phyloP scores from a whole-genome alignment of 2,113 vertebrate genomes.

The Solea senegalensis region DNA sequence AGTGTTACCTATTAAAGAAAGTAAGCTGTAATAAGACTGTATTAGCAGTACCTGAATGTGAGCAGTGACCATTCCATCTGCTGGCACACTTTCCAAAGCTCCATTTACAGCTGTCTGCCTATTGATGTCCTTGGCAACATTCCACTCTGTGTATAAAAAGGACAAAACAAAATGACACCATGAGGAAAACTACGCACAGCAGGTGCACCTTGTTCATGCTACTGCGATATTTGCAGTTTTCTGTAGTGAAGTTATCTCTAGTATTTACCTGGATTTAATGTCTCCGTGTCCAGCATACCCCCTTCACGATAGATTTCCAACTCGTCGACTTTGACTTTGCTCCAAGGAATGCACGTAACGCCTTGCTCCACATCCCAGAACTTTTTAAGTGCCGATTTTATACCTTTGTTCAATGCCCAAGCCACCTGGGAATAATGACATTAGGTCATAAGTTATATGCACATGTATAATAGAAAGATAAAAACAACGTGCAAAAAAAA shows the following conservation, averaged over 20 bases:
- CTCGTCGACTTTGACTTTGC: constrained; percentile 92
- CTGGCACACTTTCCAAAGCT: constrained; percentile 79
- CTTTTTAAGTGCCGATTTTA: constrained; percentile 93
- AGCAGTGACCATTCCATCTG: constrained; percentile 81
- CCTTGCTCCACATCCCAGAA: constrained; percentile 97
- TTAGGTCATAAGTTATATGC: neutral
- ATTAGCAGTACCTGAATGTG: constrained; percentile 88
- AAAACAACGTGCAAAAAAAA: neutral
- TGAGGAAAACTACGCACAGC: neutral
- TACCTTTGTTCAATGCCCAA: constrained; percentile 98
- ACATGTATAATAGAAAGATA: neutral
- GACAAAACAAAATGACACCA: constrained; percentile 9
- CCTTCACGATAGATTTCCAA: constrained; percentile 92
- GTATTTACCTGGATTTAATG: constrained; percentile 89
- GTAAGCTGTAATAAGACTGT: constrained; percentile 62
- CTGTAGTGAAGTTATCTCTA: no score
- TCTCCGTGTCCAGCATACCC: constrained; percentile 91
- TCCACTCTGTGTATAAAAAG: constrained; percentile 85
- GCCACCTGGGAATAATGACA: constrained; percentile 85
- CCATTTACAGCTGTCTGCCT: constrained; percentile 82
- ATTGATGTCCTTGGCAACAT: constrained; percentile 82
- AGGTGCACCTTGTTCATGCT: neutral
- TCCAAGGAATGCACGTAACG: constrained; percentile 96
- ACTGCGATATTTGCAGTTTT: neutral
- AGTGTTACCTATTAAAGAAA: constrained; percentile 9